phyloP scores from a whole-genome alignment of 1,140 invertebrate genomes.

The Eciton burchellii region DNA sequence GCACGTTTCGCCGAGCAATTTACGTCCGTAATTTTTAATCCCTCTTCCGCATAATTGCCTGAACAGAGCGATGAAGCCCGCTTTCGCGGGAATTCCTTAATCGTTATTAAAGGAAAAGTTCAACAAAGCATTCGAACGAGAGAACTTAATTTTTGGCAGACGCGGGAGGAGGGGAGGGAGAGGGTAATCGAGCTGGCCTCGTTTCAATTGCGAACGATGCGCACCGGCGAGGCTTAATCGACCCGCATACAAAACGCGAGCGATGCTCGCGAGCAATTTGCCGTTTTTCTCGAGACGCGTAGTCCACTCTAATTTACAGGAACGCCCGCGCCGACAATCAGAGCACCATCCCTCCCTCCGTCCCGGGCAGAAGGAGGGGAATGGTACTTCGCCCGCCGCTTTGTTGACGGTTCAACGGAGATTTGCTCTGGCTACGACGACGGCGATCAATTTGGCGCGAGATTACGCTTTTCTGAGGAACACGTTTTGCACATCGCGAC shows the following conservation, averaged over 20 bases:
- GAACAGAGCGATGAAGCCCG: neutral
- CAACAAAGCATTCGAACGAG: neutral
- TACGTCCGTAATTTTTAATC: neutral
- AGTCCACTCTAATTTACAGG: slow-evolving; percentile 55
- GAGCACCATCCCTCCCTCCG: slow-evolving; percentile 42
- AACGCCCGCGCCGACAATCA: slow-evolving; percentile 54
- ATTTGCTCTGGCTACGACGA: slow-evolving; percentile 48
- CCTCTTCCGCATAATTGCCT: neutral
- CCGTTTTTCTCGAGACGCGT: slow-evolving; percentile 48
- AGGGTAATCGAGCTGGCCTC: slow-evolving; percentile 36
- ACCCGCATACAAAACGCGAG: slow-evolving; percentile 50
- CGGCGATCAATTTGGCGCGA: slow-evolving; percentile 56
- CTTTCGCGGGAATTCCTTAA: neutral
- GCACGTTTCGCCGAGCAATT: neutral
- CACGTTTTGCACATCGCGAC: slow-evolving; percentile 52
- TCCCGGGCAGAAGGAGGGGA: slow-evolving; percentile 40
- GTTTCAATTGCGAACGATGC: slow-evolving; percentile 16
- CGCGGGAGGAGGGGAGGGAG: no score
- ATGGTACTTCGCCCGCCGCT: slow-evolving; percentile 58
- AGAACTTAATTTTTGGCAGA: neutral
- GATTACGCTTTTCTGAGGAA: slow-evolving; percentile 59
- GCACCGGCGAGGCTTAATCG: slow-evolving; percentile 46
- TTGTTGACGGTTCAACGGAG: slow-evolving; percentile 57
- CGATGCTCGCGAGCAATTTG: slow-evolving; percentile 50
- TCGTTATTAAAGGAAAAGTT: neutral